Percentiles rank a stretch among this genome's conserved stretches.
Evolutionary conservation across 2,797 vertebrate species (phyloP).

Genomic region (Gymnodraco acuticeps): DNA sequence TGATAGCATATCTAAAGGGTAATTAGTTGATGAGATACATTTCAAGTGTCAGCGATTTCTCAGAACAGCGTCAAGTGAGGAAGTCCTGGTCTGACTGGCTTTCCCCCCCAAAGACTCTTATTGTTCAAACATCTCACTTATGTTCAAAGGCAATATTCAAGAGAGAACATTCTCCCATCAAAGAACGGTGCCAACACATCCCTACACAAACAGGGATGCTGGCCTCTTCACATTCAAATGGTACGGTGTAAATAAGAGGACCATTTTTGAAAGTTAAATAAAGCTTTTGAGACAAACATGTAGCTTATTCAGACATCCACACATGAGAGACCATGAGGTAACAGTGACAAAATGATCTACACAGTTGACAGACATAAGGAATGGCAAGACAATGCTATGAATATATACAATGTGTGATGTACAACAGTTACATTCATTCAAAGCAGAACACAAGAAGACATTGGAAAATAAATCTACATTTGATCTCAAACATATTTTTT

Average conservation of each 20-base stretch:
- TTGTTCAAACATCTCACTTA: slow-evolving; percentile 64
- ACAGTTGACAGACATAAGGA: slow-evolving; percentile 72
- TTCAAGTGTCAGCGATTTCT: slow-evolving; percentile 78
- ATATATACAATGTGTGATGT: slow-evolving; percentile 74
- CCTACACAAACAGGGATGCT: slow-evolving; percentile 56
- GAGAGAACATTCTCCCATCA: slow-evolving; percentile 65
- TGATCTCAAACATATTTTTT: slow-evolving; percentile 69
- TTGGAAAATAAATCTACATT: slow-evolving; percentile 63
- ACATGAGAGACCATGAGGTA: slow-evolving; percentile 67
- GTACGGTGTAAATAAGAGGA: slow-evolving; percentile 60
- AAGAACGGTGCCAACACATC: slow-evolving; percentile 49
- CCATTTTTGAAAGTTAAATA: slow-evolving; percentile 48
- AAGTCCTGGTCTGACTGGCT: slow-evolving; percentile 48
- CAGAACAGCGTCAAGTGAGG: slow-evolving; percentile 59
- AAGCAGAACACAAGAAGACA: slow-evolving; percentile 57
- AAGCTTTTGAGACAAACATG: slow-evolving; percentile 62
- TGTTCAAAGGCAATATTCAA: slow-evolving; percentile 66
- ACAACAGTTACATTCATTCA: slow-evolving; percentile 78
- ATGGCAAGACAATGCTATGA: slow-evolving; percentile 70
- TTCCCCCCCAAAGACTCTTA: slow-evolving; percentile 26
- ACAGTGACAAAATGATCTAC: slow-evolving; percentile 65
- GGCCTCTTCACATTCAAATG: slow-evolving; percentile 79
- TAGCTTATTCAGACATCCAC: slow-evolving; percentile 63
- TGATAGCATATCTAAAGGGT: slow-evolving; percentile 65
- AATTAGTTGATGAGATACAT: slow-evolving; percentile 74